Percentiles rank a stretch among this genome's conserved stretches.
Evolutionary conservation across 2,113 vertebrate genomes (phyloP).

Genomic region (Hypanus sabinus): DNA sequence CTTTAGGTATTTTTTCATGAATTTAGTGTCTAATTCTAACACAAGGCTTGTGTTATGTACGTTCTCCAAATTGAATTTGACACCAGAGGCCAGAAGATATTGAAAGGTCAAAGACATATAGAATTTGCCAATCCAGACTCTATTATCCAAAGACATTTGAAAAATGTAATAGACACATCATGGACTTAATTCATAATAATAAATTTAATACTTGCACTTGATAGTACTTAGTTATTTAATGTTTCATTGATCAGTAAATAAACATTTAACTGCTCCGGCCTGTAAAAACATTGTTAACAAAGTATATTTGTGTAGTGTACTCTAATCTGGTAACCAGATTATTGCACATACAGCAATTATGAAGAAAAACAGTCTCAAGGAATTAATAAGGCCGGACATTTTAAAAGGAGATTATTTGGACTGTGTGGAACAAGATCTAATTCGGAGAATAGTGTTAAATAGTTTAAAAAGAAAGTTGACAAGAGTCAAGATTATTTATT

Average conservation of each 20-base stretch:
- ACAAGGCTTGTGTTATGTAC: neutral
- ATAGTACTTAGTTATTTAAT: neutral
- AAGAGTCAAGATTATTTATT: neutral
- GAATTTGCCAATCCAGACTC: constrained; percentile 8
- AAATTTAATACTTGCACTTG: neutral
- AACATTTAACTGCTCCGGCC: constrained; percentile 18
- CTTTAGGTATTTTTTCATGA: neutral
- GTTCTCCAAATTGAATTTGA: neutral
- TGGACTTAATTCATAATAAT: neutral
- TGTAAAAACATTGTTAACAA: neutral
- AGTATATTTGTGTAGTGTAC: neutral
- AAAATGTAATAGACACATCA: neutral
- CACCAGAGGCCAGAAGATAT: neutral
- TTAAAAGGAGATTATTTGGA: neutral
- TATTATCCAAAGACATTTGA: constrained; percentile 10
- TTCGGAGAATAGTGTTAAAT: neutral
- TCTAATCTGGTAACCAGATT: neutral
- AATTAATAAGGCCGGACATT: neutral
- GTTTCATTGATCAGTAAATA: neutral
- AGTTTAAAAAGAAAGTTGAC: neutral
- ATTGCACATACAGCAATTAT: neutral
- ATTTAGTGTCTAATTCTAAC: neutral
- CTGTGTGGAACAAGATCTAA: neutral
- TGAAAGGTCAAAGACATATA: neutral
- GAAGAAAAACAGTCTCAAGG: no score